Conservation (phyloP, 2,888 invertebrate species). For the Andrena haemorrhoa region DNA sequence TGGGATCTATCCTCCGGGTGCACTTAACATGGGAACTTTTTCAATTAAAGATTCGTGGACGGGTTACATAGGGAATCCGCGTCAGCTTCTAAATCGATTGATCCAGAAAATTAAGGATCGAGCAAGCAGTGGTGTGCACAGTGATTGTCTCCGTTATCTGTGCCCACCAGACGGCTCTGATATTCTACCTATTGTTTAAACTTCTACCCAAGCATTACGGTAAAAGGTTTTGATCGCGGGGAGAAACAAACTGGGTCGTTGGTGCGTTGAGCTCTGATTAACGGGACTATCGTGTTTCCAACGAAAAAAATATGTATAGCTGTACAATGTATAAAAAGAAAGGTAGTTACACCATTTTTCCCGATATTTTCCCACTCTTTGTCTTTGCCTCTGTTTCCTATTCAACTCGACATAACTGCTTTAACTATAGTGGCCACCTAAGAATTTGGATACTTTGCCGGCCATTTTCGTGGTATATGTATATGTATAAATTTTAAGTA, state of each 20-base stretch:
- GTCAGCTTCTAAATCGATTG: constrained; percentile 22
- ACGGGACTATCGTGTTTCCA: constrained; percentile 33
- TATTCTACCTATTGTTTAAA: constrained; percentile 42
- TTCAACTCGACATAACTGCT: no score
- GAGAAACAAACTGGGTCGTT: constrained; percentile 45
- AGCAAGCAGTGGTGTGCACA: neutral
- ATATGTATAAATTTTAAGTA: no score
- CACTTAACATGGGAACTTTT: constrained; percentile 14
- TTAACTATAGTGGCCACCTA: no score
- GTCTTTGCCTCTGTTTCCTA: neutral
- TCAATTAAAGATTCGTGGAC: constrained; percentile 18
- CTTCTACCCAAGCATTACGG: constrained; percentile 11
- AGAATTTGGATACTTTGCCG: no score
- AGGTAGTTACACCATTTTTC: neutral
- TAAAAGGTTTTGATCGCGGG: constrained; percentile 35
- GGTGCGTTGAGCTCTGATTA: constrained; percentile 55
- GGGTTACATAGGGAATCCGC: constrained; percentile 2
- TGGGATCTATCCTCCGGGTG: neutral
- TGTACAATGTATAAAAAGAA: neutral
- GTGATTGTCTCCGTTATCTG: constrained; percentile 37
- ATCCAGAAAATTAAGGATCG: constrained; percentile 25
- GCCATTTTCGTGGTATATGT: no score
- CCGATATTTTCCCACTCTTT: neutral
- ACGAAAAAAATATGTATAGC: neutral
- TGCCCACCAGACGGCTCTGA: constrained; percentile 23